Conservation (phyloP, 2,113 vertebrate genomes). For the Hippocampus zosterae region DNA sequence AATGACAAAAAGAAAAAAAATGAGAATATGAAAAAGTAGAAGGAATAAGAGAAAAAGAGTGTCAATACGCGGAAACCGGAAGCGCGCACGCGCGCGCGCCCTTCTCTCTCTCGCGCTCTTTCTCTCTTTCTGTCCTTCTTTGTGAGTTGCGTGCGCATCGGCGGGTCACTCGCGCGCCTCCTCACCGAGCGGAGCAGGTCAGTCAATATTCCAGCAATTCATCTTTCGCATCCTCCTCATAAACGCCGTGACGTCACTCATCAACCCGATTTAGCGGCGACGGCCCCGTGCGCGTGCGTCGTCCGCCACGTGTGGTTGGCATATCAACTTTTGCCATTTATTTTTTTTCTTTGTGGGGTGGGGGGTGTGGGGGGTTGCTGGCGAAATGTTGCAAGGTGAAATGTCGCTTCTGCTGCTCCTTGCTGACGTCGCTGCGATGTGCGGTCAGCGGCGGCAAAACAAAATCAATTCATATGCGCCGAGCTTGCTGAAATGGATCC, state of each 20-base stretch:
- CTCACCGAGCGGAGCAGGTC: not conserved
- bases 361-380: too few species aligned
- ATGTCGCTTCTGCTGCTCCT: too few species aligned
- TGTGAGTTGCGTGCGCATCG: not conserved
- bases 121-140: not conserved
- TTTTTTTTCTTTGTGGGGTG: not conserved
- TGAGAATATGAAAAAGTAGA: not conserved
- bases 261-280: not conserved
- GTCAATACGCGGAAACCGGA: not conserved
- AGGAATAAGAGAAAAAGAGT: not conserved
- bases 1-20: slow-evolving; percentile 7
- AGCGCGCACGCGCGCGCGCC: not conserved
- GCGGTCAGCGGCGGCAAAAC: too few species aligned
- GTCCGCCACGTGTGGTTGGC: too few species aligned
- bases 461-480: too few species aligned
- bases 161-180: not conserved
- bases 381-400: too few species aligned
- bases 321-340: not conserved
- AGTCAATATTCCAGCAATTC: not conserved
- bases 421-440: too few species aligned
- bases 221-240: not conserved
- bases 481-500: too few species aligned
- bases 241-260: not conserved
- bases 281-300: not conserved
- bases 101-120: not conserved